phyloP scores from a whole-genome alignment of 2,113 vertebrate species.

The Mastomys coucha region DNA sequence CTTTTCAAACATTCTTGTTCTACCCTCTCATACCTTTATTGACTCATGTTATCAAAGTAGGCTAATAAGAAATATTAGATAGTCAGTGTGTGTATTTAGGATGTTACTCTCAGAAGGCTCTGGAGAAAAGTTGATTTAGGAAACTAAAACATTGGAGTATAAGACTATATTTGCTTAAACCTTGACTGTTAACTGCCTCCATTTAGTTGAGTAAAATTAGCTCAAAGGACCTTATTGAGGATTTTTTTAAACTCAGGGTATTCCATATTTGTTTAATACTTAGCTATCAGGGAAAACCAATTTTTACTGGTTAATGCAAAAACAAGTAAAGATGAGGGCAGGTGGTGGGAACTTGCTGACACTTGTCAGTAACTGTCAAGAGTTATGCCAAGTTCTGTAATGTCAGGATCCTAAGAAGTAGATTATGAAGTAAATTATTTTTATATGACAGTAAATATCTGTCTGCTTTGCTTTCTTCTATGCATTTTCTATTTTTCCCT shows the following conservation, averaged over 20 bases:
- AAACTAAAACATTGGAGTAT: neutral
- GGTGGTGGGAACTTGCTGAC: neutral
- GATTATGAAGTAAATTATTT: neutral
- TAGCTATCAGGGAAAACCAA: neutral
- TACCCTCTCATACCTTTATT: neutral
- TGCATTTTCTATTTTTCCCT: neutral
- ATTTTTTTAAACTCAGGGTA: neutral
- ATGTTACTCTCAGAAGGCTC: neutral
- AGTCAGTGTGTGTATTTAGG: neutral
- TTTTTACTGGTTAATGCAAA: neutral
- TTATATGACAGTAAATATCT: neutral
- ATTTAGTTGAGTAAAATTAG: conserved; percentile 12
- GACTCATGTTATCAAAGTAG: neutral
- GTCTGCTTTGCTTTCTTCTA: neutral
- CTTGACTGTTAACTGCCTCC: neutral
- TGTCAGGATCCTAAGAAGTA: neutral
- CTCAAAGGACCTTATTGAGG: neutral
- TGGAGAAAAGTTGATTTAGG: neutral
- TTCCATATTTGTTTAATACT: conserved; percentile 46
- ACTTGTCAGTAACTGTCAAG: neutral
- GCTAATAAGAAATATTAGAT: neutral
- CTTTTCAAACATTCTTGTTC: neutral
- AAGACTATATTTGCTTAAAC: neutral
- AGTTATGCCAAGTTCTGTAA: neutral
- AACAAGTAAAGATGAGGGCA: neutral